Evolutionary conservation across 2,797 vertebrate species (phyloP).

Genomic region (Diceros bicornis): DNA sequence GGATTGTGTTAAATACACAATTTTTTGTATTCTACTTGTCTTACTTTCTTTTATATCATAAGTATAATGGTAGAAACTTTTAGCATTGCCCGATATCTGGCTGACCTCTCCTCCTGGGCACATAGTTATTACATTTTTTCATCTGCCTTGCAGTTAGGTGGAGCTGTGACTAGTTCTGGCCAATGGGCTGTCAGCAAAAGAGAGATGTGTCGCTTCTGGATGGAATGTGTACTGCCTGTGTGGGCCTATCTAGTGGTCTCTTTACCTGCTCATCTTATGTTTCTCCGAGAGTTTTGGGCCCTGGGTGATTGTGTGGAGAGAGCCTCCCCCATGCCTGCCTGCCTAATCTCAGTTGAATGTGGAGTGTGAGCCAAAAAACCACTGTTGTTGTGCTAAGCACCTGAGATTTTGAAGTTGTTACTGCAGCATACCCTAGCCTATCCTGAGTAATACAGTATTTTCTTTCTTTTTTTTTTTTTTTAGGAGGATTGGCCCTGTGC

Average conservation of each 20-base stretch:
- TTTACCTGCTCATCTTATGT: background rate
- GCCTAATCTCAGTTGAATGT: background rate
- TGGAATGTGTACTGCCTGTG: background rate
- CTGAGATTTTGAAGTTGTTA: conserved; percentile 9
- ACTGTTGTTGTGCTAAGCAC: background rate
- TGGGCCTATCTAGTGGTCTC: rapidly evolving
- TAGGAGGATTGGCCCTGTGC: too few species aligned
- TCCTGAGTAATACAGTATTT: background rate
- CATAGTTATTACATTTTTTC: background rate
- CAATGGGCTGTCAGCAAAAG: background rate
- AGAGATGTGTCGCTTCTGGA: background rate
- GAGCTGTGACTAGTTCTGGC: background rate
- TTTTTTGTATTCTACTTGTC: background rate
- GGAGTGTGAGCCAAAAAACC: background rate
- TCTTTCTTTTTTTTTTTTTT: background rate
- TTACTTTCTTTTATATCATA: background rate
- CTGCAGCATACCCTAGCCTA: background rate
- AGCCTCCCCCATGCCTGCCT: background rate
- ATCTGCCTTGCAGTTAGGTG: background rate
- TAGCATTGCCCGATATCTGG: background rate
- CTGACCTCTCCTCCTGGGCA: background rate
- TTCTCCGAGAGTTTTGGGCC: background rate
- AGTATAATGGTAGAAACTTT: background rate
- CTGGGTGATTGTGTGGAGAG: background rate
- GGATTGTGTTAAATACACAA: background rate